Conservation (phyloP, 2,113 vertebrate genomes). For the Cygnus atratus region DNA sequence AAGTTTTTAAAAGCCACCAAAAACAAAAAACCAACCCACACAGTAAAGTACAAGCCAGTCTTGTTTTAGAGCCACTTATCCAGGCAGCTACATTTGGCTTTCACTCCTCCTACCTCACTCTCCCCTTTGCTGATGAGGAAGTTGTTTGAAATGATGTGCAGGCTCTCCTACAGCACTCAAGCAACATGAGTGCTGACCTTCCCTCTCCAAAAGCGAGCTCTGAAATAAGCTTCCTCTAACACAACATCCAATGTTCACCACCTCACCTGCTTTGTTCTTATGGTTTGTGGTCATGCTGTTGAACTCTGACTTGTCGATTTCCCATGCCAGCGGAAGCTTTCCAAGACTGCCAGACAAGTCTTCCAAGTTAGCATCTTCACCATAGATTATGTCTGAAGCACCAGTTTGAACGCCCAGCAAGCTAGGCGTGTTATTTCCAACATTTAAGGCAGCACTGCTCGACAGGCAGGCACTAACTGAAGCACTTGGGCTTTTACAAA, state of each 20-base stretch:
- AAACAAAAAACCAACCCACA: not conserved
- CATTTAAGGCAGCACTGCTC: slow-evolving; percentile 68
- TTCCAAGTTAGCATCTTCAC: slow-evolving; percentile 84
- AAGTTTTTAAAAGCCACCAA: not conserved
- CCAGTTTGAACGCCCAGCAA: slow-evolving; percentile 71
- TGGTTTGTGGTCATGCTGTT: slow-evolving; percentile 80
- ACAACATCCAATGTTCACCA: not conserved
- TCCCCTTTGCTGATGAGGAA: accelerated
- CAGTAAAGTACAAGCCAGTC: not conserved
- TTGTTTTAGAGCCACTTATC: not conserved
- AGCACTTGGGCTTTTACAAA: slow-evolving; percentile 81
- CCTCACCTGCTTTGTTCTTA: slow-evolving; percentile 88
- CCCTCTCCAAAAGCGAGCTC: not conserved
- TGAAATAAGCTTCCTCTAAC: not conserved
- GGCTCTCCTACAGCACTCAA: accelerated
- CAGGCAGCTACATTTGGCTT: not conserved
- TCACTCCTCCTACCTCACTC: not conserved
- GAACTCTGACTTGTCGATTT: slow-evolving; percentile 96
- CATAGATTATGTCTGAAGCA: slow-evolving; percentile 75
- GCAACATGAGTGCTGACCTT: accelerated
- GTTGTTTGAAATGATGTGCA: not conserved
- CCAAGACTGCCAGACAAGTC: slow-evolving; percentile 76
- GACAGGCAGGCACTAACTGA: slow-evolving; percentile 73
- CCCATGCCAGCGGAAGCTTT: slow-evolving; percentile 92
- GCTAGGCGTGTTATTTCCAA: slow-evolving; percentile 73